phyloP scores from a whole-genome alignment of 2,113 vertebrate species.

The Esox niger region DNA sequence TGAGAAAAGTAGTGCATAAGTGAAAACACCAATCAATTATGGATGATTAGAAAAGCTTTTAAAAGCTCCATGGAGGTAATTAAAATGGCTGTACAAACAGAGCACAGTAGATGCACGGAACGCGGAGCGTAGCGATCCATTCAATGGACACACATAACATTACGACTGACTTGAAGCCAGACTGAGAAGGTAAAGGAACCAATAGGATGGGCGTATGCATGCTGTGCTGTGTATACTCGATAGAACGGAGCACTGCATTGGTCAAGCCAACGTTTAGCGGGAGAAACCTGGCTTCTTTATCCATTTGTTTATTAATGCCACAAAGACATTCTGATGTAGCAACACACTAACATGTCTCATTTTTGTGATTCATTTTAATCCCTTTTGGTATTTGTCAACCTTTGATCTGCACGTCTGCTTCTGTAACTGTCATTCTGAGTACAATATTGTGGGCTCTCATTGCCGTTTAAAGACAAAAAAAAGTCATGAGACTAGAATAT shows the following conservation, averaged over 20 bases:
- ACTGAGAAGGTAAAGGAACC: constrained; percentile 68
- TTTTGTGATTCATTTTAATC: neutral
- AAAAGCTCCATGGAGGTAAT: constrained; percentile 68
- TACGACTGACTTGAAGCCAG: constrained; percentile 72
- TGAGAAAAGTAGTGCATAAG: constrained; percentile 68
- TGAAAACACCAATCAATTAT: constrained; percentile 74
- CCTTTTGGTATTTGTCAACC: neutral
- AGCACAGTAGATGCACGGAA: too few species aligned
- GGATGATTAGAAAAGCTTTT: constrained; percentile 73
- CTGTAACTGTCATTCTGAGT: neutral
- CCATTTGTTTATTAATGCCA: neutral
- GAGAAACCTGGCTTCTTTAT: neutral
- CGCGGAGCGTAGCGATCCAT: constrained; percentile 47
- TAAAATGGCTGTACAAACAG: constrained; percentile 69
- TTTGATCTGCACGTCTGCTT: neutral
- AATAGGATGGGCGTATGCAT: constrained; percentile 33
- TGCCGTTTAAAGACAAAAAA: too few species aligned
- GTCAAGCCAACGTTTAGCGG: neutral
- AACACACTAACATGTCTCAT: neutral
- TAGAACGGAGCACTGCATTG: neutral
- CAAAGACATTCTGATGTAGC: too few species aligned
- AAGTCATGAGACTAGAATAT: neutral
- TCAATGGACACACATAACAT: constrained; percentile 60
- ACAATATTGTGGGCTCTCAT: neutral
- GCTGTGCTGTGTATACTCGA: too few species aligned